phyloP scores from a whole-genome alignment of 2,888 invertebrate species.

The Drosophila borborema region DNA sequence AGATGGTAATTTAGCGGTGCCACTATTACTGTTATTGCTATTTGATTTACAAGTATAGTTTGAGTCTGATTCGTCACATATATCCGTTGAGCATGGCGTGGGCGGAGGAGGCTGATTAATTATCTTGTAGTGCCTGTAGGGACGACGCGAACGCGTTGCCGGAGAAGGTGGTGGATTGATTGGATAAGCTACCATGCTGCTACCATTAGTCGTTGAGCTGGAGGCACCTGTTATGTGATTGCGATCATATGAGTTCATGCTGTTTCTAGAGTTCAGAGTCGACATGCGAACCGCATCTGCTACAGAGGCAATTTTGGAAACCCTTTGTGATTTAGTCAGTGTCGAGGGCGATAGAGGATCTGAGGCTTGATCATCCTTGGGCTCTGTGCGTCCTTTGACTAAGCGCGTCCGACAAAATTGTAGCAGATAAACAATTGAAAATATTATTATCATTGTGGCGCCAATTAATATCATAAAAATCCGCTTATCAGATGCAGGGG shows the following conservation, averaged over 20 bases:
- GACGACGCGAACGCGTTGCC: constrained; percentile 91
- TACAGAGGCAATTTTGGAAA: constrained; percentile 85
- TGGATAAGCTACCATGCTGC: constrained; percentile 88
- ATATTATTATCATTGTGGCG: constrained; percentile 86
- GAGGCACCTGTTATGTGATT: constrained; percentile 89
- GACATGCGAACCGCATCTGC: constrained; percentile 88
- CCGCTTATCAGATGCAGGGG: constrained; percentile 85
- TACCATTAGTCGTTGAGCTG: constrained; percentile 85
- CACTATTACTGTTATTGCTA: constrained; percentile 83
- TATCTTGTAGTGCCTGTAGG: constrained; percentile 91
- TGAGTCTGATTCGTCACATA: constrained; percentile 95
- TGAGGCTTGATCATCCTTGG: constrained; percentile 88
- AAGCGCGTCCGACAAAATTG: constrained; percentile 87
- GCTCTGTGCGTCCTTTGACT: constrained; percentile 86
- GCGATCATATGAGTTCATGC: constrained; percentile 89
- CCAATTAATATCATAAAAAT: constrained; percentile 87
- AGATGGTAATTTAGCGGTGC: constrained; percentile 80
- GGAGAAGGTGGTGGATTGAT: constrained; percentile 97
- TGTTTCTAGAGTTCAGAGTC: constrained; percentile 87
- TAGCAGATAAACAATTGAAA: constrained; percentile 86
- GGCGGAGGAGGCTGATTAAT: constrained; percentile 96
- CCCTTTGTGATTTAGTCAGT: constrained; percentile 83
- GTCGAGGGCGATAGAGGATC: constrained; percentile 88
- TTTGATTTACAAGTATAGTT: constrained; percentile 88
- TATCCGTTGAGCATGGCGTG: constrained; percentile 97